Percentiles rank a stretch among this genome's conserved stretches.
phyloP scores from a whole-genome alignment of 1,140 invertebrate genomes.

The Leptinotarsa texana region DNA sequence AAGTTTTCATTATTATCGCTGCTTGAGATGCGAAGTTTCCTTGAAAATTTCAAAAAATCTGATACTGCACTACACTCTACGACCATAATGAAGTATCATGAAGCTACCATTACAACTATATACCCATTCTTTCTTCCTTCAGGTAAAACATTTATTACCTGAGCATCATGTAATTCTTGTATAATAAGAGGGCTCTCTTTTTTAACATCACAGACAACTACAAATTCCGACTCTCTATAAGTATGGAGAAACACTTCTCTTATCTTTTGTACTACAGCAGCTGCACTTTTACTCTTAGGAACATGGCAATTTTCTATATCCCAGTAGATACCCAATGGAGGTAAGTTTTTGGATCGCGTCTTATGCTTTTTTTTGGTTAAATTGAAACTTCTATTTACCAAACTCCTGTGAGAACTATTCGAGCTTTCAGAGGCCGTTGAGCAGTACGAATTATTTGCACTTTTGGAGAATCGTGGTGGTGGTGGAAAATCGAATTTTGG shows the following conservation, averaged over 20 bases:
- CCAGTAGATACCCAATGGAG: conserved; percentile 89
- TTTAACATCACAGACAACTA: conserved; percentile 78
- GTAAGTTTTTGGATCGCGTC: conserved; percentile 52
- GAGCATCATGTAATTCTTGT: conserved; percentile 85
- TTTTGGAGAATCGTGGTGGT: conserved; percentile 42
- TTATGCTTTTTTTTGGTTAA: conserved; percentile 29
- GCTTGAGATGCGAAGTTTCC: no score
- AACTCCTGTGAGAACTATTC: conserved; percentile 1
- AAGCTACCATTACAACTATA: no score
- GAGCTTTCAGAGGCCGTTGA: conserved; percentile 45
- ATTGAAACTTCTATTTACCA: conserved; percentile 23
- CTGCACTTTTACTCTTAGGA: conserved; percentile 78
- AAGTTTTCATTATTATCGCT: no score
- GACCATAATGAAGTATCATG: no score
- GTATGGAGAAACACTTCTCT: conserved; percentile 76
- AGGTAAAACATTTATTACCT: conserved; percentile 61
- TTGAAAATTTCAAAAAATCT: no score
- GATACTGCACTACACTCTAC: no score
- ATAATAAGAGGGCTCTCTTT: conserved; percentile 79
- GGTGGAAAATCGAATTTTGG: conserved; percentile 43
- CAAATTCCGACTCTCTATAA: conserved; percentile 84
- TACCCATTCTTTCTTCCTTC: conserved; percentile 15
- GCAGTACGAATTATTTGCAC: conserved; percentile 42
- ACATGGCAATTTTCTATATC: conserved; percentile 91
- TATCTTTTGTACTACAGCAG: conserved; percentile 76